Evolutionary conservation across 35 echinoderm and acorn worm species (phyloP).

Genomic region (Heliocidaris erythrogramma): DNA sequence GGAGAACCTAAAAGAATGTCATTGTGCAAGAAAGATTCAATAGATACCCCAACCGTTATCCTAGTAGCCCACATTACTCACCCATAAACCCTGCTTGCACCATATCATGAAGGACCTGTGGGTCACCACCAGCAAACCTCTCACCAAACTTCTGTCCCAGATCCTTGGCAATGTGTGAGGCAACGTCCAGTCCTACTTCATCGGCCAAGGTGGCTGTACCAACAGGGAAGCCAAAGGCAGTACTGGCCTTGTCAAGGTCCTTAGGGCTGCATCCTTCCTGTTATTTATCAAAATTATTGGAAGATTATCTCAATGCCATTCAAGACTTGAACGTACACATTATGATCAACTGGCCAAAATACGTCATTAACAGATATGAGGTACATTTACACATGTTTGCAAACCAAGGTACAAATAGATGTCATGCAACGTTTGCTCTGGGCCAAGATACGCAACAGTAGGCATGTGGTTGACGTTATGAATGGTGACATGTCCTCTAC

Average conservation of each 20-base stretch:
- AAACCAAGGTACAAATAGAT: too few species aligned
- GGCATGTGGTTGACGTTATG: too few species aligned
- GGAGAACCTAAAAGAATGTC: not conserved
- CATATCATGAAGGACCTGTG: constrained; percentile 78
- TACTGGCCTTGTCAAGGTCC: constrained; percentile 78
- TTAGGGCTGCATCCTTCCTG: constrained; percentile 97
- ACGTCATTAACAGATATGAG: too few species aligned
- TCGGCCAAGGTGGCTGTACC: constrained; percentile 88
- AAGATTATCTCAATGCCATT: not conserved
- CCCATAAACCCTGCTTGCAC: constrained; percentile 87
- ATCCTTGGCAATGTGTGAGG: constrained; percentile 74
- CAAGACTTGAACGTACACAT: too few species aligned
- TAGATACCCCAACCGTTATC: not conserved
- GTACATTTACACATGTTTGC: too few species aligned
- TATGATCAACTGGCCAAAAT: too few species aligned
- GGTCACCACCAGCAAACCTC: constrained; percentile 76
- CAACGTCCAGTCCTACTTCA: constrained; percentile 98
- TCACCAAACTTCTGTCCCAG: constrained; percentile 76
- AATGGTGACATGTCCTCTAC: too few species aligned
- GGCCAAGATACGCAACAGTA: too few species aligned
- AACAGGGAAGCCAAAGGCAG: constrained; percentile 88
- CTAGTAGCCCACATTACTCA: constrained; percentile 21
- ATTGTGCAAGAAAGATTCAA: not conserved
- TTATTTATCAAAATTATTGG: not conserved
- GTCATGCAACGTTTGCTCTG: too few species aligned